phyloP scores from a whole-genome alignment of 2,888 invertebrate genomes.

The Lasioglossum marginatum region DNA sequence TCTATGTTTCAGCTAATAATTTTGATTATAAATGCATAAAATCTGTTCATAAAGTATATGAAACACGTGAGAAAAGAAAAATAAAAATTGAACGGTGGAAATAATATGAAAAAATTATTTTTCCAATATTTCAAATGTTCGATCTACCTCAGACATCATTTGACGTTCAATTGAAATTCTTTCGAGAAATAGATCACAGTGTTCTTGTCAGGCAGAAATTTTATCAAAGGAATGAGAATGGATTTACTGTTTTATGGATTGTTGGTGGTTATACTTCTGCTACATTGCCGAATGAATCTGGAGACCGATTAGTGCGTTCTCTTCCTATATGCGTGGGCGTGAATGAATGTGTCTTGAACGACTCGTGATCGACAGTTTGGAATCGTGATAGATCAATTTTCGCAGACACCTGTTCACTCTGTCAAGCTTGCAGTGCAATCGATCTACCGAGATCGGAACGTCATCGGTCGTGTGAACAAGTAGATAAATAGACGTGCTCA shows the following conservation, averaged over 20 bases:
- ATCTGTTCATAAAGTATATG: too few species aligned
- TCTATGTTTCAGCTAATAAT: too few species aligned
- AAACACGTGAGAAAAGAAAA: too few species aligned
- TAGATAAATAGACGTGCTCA: background rate
- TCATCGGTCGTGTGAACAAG: background rate
- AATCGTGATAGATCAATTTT: conserved; percentile 4
- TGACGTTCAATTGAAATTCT: too few species aligned
- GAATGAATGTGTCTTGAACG: background rate
- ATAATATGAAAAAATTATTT: too few species aligned
- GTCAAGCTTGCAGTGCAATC: background rate
- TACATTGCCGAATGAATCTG: background rate
- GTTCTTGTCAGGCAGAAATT: too few species aligned
- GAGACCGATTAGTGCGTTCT: background rate
- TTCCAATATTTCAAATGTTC: too few species aligned
- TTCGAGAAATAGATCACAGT: too few species aligned
- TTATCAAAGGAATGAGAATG: too few species aligned
- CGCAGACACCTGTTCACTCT: conserved; percentile 11
- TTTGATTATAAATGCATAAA: too few species aligned
- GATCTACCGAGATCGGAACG: background rate
- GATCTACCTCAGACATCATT: too few species aligned
- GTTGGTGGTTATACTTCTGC: background rate
- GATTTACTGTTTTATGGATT: background rate
- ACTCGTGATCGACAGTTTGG: background rate
- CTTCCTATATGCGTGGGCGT: background rate
- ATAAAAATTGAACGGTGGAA: too few species aligned